A percentile compares a stretch with the other conserved stretches of the same genome.
phyloP scores from a whole-genome alignment of 2,888 invertebrate genomes.

The Chaetogeoica ovagalla region DNA sequence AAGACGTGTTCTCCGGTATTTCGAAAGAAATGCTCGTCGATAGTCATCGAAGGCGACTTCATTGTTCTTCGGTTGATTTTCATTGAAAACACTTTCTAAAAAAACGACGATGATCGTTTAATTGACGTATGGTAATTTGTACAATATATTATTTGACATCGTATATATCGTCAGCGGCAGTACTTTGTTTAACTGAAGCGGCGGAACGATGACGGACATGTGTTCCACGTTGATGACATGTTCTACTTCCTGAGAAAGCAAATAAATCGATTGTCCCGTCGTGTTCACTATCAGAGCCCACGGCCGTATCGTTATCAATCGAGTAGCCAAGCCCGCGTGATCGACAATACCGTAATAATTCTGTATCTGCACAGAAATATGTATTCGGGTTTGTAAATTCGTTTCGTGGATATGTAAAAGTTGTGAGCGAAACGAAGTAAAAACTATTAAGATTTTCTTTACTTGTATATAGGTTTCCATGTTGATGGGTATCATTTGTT shows the following conservation, averaged over 20 bases:
- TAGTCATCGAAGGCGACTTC: too few relatives aligned
- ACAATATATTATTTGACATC: too few relatives aligned
- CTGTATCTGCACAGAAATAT: neutral
- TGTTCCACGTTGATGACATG: neutral
- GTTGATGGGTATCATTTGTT: neutral
- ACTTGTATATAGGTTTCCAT: neutral
- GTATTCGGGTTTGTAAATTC: neutral
- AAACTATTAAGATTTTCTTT: neutral
- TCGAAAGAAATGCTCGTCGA: too few relatives aligned
- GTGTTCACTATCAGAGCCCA: constrained; percentile 21
- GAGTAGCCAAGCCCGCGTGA: neutral
- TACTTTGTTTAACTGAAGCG: neutral
- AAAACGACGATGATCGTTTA: too few relatives aligned
- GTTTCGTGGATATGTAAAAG: too few relatives aligned
- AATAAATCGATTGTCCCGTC: constrained; percentile 5
- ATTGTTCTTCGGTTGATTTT: too few relatives aligned
- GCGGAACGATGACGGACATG: constrained; percentile 4
- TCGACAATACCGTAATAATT: neutral
- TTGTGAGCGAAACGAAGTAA: too few relatives aligned
- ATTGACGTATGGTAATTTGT: too few relatives aligned
- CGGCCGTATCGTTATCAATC: neutral
- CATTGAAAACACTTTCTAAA: too few relatives aligned
- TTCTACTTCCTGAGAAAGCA: too few relatives aligned
- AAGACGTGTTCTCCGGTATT: too few relatives aligned
- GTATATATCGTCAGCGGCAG: neutral